Evolutionary conservation across 2,888 invertebrate species (phyloP).

Genomic region (Spodoptera littoralis): DNA sequence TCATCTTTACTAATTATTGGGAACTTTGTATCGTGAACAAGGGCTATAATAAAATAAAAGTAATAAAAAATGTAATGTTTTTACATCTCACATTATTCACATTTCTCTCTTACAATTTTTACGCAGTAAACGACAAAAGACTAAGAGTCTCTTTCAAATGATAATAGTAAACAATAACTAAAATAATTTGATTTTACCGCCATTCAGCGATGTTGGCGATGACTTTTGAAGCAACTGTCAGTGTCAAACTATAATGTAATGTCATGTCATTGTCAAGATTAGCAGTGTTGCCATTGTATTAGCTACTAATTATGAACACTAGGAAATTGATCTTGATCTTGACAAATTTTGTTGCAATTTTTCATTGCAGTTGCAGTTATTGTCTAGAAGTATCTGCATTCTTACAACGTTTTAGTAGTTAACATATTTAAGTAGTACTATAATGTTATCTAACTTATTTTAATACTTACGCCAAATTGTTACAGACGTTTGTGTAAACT

Average conservation of each 20-base stretch:
- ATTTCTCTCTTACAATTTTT: background rate
- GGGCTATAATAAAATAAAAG: background rate
- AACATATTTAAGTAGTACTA: too few relatives aligned
- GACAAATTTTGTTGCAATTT: too few relatives aligned
- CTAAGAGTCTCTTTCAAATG: background rate
- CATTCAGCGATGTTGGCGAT: background rate
- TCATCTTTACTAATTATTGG: slow-evolving; percentile 2
- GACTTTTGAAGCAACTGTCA: background rate
- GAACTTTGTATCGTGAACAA: background rate
- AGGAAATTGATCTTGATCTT: too few relatives aligned
- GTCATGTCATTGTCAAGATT: slow-evolving; percentile 1
- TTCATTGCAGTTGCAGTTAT: too few relatives aligned
- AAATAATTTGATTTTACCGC: slow-evolving; percentile 37
- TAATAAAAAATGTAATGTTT: background rate
- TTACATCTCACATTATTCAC: slow-evolving; percentile 1
- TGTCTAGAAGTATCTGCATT: too few relatives aligned
- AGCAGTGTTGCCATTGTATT: slow-evolving; percentile 3
- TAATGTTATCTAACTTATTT: too few relatives aligned
- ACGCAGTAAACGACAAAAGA: background rate
- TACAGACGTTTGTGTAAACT: too few relatives aligned
- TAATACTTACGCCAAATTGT: too few relatives aligned
- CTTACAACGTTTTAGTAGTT: too few relatives aligned
- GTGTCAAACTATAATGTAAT: background rate
- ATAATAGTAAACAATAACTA: background rate
- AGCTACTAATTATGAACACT: too few relatives aligned